Conservation (phyloP, 2,797 vertebrate genomes). For the Hoplostethus atlanticus region DNA sequence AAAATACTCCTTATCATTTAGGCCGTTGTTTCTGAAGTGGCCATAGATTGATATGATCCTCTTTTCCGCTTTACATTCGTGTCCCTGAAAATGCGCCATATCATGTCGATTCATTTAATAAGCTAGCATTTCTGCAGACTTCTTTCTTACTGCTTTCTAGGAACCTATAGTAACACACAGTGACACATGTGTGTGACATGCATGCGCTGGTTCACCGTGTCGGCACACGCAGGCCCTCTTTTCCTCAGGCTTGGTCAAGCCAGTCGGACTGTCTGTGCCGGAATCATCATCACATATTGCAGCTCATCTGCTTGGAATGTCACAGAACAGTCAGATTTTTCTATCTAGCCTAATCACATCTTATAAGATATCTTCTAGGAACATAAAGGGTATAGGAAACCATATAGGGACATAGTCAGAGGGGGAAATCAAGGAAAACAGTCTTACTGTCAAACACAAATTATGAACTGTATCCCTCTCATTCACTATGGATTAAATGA, state of each 20-base stretch:
- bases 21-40: not conserved
- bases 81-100: too few species aligned
- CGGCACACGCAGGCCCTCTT: constrained; percentile 31
- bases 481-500: not conserved
- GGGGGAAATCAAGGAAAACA: constrained; percentile 27
- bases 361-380: not conserved
- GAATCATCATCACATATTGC: not conserved
- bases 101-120: too few species aligned
- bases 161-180: too few species aligned
- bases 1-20: constrained; percentile 3
- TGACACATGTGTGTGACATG: constrained; percentile 2
- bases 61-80: not conserved
- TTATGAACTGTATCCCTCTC: not conserved
- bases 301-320: not conserved
- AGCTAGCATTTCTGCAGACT: too few species aligned
- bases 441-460: constrained; percentile 6
- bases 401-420: constrained; percentile 28
- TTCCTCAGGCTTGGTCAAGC: constrained; percentile 22
- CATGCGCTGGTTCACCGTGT: constrained; percentile 28
- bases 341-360: not conserved
- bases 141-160: too few species aligned
- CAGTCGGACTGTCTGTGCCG: constrained; percentile 15
- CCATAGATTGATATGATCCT: not conserved
- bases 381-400: constrained; percentile 16
- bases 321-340: constrained; percentile 8